A percentile compares a stretch with the other conserved stretches of the same genome.
These are phyloP conservation scores for Anagyrus pseudococci DNA, from an alignment of 2,888 invertebrate genomes.

Conservation along the genomic window DNA sequence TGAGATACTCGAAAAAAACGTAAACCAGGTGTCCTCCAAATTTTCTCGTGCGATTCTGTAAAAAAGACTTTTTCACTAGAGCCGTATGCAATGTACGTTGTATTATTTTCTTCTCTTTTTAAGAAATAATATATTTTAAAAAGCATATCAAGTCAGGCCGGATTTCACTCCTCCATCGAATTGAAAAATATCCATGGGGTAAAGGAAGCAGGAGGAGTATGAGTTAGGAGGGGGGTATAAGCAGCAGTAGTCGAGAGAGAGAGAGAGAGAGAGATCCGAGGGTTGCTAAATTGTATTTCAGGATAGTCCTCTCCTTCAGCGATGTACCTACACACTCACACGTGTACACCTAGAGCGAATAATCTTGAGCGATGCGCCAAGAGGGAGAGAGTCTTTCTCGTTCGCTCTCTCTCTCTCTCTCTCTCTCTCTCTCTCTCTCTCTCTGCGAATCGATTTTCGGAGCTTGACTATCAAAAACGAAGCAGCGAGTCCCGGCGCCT, in stretches of 20 bases:
- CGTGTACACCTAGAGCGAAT: neutral
- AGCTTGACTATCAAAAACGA: slow-evolving; percentile 29
- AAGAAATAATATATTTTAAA: neutral
- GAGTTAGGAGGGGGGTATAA: too few species aligned
- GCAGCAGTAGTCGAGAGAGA: neutral
- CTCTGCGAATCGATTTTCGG: slow-evolving; percentile 34
- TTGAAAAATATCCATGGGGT: slow-evolving; percentile 23
- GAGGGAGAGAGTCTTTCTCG: too few species aligned
- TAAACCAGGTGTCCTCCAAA: too few species aligned
- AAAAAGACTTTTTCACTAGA: too few species aligned
- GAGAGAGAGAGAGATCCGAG: slow-evolving; percentile 1
- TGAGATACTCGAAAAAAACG: too few species aligned
- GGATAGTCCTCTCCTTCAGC: neutral
- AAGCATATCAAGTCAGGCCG: neutral
- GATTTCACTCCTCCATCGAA: slow-evolving; percentile 7
- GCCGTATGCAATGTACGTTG: neutral
- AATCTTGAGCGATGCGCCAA: neutral
- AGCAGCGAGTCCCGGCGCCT: slow-evolving; percentile 10
- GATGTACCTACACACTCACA: neutral
- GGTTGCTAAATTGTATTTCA: slow-evolving; percentile 23
- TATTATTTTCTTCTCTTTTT: neutral
- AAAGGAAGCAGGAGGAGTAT: too few species aligned
- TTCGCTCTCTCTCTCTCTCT: too few species aligned
- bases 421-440: too few species aligned
- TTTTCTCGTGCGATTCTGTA: too few species aligned